Conservation (phyloP, 2,888 invertebrate species). For the Julus scanicus region DNA sequence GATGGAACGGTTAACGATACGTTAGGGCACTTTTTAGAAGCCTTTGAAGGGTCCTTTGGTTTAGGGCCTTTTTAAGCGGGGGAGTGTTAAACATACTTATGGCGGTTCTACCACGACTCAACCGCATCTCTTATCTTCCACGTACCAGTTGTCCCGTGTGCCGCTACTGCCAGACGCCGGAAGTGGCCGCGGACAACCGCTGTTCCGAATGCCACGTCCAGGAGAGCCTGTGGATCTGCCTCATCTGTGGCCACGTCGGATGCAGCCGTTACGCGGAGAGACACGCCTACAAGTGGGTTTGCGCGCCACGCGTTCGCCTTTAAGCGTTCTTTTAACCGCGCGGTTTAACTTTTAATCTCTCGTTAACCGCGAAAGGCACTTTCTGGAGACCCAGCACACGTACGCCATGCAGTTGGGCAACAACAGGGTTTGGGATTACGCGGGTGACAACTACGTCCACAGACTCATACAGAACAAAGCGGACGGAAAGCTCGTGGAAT, state of each 20-base stretch:
- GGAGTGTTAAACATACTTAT: too few species aligned
- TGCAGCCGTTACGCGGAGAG: constrained; percentile 92
- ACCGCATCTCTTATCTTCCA: constrained; percentile 49
- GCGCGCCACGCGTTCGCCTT: not conserved
- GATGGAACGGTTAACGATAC: too few species aligned
- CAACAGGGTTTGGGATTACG: constrained; percentile 99
- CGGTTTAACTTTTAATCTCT: not conserved
- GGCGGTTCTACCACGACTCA: too few species aligned
- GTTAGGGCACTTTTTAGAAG: too few species aligned
- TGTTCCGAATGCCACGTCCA: constrained; percentile 77
- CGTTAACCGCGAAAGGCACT: constrained; percentile 75
- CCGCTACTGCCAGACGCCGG: constrained; percentile 87
- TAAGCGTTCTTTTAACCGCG: too few species aligned
- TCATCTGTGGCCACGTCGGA: constrained; percentile 98
- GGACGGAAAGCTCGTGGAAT: constrained; percentile 91
- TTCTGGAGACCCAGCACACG: constrained; percentile 93
- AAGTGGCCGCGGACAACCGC: constrained; percentile 76
- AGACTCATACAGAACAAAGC: constrained; percentile 94
- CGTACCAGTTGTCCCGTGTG: constrained; percentile 94
- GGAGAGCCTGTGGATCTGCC: constrained; percentile 96
- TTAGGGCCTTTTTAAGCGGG: too few species aligned
- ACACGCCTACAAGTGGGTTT: constrained; percentile 81
- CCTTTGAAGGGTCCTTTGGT: too few species aligned
- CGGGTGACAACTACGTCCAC: constrained; percentile 96
- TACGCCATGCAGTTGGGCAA: constrained; percentile 97